phyloP scores from a whole-genome alignment of 23 tunicate genomes.

The Phallusia fumigata region DNA sequence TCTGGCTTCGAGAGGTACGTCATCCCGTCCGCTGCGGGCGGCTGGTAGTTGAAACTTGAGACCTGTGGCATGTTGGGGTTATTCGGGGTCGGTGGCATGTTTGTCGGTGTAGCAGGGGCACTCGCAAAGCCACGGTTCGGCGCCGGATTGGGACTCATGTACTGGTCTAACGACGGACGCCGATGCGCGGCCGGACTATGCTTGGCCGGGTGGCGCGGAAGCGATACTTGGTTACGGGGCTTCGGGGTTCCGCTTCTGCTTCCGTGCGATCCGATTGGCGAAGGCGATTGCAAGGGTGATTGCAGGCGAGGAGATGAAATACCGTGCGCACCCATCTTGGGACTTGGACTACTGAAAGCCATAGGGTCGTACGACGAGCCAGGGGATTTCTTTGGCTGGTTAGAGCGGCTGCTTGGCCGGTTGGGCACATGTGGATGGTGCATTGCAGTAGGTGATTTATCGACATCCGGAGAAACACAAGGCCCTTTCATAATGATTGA shows the following conservation, averaged over 20 bases:
- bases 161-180: slow-evolving; percentile 49
- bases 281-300: slow-evolving; percentile 38
- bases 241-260: slow-evolving; percentile 59
- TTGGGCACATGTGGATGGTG: slow-evolving; percentile 12
- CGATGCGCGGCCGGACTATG: slow-evolving; percentile 8
- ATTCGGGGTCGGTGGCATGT: slow-evolving; percentile 4
- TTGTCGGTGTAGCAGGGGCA: slow-evolving; percentile 28
- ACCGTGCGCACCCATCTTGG: slow-evolving; percentile 46
- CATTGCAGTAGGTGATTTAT: slow-evolving; percentile 4
- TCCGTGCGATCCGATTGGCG: slow-evolving; percentile 30
- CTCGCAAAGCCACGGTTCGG: slow-evolving; percentile 16
- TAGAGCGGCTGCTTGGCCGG: slow-evolving; percentile 21
- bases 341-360: slow-evolving; percentile 55
- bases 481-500: slow-evolving; percentile 66
- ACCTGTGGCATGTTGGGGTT: not conserved
- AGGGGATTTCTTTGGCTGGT: slow-evolving; percentile 61
- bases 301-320: slow-evolving; percentile 68
- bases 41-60: not conserved
- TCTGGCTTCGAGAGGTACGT: not conserved
- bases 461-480: slow-evolving; percentile 17
- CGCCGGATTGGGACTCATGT: slow-evolving; percentile 9
- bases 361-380: slow-evolving; percentile 56
- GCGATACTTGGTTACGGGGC: slow-evolving; percentile 15
- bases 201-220: slow-evolving; percentile 7
- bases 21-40: not conserved